Evolutionary conservation across 1,140 invertebrate species (phyloP).

Genomic region (Drosophila azteca): DNA sequence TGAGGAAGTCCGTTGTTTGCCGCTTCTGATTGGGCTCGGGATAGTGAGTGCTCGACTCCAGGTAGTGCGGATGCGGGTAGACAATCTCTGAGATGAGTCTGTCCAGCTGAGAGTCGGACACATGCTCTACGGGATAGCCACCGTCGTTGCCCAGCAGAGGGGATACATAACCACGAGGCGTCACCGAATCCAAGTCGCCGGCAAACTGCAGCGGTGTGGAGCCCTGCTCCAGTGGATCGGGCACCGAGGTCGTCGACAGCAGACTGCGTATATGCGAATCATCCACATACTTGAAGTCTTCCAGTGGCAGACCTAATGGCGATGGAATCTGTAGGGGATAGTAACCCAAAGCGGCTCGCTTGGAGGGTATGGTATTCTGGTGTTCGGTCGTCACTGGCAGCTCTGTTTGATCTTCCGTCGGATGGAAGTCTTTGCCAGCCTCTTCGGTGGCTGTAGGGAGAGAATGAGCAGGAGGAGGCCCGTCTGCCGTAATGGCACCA

Average conservation of each 20-base stretch:
- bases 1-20: conserved; percentile 69
- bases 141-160: conserved; percentile 17
- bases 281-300: conserved; percentile 62
- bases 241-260: conserved; percentile 69
- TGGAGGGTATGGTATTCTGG: conserved; percentile 55
- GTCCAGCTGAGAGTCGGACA: conserved; percentile 65
- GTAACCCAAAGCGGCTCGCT: conserved; percentile 50
- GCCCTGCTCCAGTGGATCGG: conserved; percentile 61
- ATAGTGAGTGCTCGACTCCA: conserved; percentile 57
- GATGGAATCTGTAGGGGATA: conserved; percentile 63
- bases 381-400: conserved; percentile 2
- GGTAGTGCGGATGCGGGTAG: conserved; percentile 66
- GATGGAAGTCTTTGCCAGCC: conserved; percentile 5
- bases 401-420: conserved; percentile 8
- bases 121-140: conserved; percentile 65
- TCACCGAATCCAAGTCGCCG: conserved; percentile 58
- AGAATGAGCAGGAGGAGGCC: conserved; percentile 6
- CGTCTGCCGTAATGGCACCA: conserved; percentile 35
- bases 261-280: conserved; percentile 51
- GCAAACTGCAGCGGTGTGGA: conserved; percentile 64
- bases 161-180: conserved; percentile 8
- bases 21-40: conserved; percentile 63
- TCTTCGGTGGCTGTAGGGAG: not conserved
- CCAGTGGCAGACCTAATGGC: conserved; percentile 27
- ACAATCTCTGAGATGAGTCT: conserved; percentile 70